Evolutionary conservation across 2,797 vertebrate species (phyloP).

Genomic region (Helicolenus hilgendorfi): DNA sequence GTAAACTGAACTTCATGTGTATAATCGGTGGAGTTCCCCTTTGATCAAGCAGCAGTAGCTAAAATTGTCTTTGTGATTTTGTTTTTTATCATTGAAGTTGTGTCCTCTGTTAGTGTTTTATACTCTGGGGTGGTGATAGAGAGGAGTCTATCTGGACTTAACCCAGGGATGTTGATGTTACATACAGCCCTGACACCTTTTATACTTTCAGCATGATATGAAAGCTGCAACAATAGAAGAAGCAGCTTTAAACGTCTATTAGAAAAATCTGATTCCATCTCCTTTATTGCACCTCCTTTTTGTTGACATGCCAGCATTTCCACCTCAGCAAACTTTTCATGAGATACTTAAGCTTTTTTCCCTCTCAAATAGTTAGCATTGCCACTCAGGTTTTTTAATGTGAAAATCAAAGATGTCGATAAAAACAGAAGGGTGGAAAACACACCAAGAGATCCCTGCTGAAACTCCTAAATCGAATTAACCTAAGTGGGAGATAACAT

Average conservation of each 20-base stretch:
- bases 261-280: background rate
- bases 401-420: background rate
- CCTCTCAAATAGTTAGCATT: background rate
- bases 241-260: background rate
- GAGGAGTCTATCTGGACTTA: background rate
- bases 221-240: background rate
- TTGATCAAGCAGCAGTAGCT: background rate
- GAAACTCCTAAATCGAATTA: background rate
- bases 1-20: background rate
- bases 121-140: no score
- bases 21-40: background rate
- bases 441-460: background rate
- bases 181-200: background rate
- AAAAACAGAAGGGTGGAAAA: conserved; percentile 1
- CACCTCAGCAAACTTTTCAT: background rate
- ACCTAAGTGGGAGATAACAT: background rate
- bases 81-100: no score
- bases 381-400: background rate
- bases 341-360: background rate
- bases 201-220: background rate
- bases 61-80: no score
- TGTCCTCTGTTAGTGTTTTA: background rate
- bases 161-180: background rate
- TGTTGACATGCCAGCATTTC: conserved; percentile 1
- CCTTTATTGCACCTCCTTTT: background rate